These are phyloP conservation scores for Melieria crassipennis DNA, from an alignment of 2,888 invertebrate species.

Conservation along the genomic window DNA sequence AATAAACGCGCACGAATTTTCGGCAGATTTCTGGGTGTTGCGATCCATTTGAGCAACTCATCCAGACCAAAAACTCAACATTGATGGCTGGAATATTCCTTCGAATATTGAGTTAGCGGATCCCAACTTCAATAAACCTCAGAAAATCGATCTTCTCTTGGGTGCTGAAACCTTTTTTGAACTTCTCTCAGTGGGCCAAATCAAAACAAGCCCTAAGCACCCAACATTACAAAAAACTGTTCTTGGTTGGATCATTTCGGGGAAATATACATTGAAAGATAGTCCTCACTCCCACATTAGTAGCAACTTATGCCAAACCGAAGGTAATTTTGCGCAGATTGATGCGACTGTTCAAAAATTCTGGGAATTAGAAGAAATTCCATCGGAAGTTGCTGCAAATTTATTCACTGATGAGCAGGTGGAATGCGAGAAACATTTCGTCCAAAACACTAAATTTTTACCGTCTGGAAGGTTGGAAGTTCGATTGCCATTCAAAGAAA, in stretches of 20 bases:
- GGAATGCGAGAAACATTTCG: slow-evolving; percentile 33
- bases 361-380: slow-evolving; percentile 35
- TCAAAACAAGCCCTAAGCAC: slow-evolving; percentile 21
- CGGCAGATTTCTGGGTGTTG: slow-evolving; percentile 29
- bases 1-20: slow-evolving; percentile 17
- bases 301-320: slow-evolving; percentile 4
- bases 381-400: slow-evolving; percentile 20
- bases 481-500: slow-evolving; percentile 33
- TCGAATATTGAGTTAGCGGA: slow-evolving; percentile 34
- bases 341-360: slow-evolving; percentile 33
- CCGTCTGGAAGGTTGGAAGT: slow-evolving; percentile 35
- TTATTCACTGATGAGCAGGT: slow-evolving; percentile 33
- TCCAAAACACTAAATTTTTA: slow-evolving; percentile 27
- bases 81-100: slow-evolving; percentile 29
- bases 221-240: slow-evolving; percentile 35
- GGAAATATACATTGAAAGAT: slow-evolving; percentile 28
- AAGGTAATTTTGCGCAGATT: slow-evolving; percentile 10
- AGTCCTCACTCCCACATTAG: background rate
- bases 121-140: slow-evolving; percentile 32
- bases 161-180: too few species aligned
- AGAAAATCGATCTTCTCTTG: slow-evolving; percentile 27
- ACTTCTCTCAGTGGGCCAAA: too few species aligned
- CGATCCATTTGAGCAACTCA: slow-evolving; percentile 28
- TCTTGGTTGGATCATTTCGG: slow-evolving; percentile 34
- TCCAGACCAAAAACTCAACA: slow-evolving; percentile 19